These are phyloP conservation scores for Siphamia tubifer DNA, from an alignment of 2,113 vertebrate genomes.

Conservation along the genomic window DNA sequence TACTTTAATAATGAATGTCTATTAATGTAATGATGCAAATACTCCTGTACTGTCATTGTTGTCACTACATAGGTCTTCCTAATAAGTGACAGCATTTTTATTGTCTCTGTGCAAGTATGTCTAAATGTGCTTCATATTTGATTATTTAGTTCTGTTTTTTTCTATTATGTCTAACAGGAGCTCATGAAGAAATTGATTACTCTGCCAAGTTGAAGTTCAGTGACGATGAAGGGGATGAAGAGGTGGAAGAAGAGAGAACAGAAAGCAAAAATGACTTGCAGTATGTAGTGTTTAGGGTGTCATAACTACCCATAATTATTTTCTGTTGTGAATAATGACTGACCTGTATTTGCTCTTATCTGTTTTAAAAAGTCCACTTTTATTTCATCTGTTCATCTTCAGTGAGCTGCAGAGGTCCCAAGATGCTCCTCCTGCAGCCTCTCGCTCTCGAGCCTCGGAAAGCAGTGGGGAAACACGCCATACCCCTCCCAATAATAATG, in stretches of 20 bases:
- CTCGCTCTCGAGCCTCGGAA: slow-evolving; percentile 73
- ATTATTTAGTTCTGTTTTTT: neutral
- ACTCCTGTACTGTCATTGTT: no score
- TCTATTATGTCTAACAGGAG: slow-evolving; percentile 72
- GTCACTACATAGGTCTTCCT: no score
- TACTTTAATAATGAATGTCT: no score
- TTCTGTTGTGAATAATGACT: neutral
- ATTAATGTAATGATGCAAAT: neutral
- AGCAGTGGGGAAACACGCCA: slow-evolving; percentile 69
- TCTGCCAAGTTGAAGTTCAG: slow-evolving; percentile 95
- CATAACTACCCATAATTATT: neutral
- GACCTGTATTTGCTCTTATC: neutral
- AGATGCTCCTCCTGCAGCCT: slow-evolving; percentile 54
- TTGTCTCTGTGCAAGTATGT: neutral
- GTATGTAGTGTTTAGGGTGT: slow-evolving; percentile 61
- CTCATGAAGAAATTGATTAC: slow-evolving; percentile 94
- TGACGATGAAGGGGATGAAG: slow-evolving; percentile 91
- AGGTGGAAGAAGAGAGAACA: slow-evolving; percentile 83
- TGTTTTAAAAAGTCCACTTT: neutral
- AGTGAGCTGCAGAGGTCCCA: slow-evolving; percentile 74
- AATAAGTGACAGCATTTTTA: no score
- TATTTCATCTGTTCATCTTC: neutral
- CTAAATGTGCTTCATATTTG: neutral
- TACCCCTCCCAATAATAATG: slow-evolving; percentile 77
- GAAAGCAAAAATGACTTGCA: slow-evolving; percentile 73